Evolutionary conservation across 2,888 invertebrate genomes (phyloP).

Genomic region (Balanococcus diminutus): DNA sequence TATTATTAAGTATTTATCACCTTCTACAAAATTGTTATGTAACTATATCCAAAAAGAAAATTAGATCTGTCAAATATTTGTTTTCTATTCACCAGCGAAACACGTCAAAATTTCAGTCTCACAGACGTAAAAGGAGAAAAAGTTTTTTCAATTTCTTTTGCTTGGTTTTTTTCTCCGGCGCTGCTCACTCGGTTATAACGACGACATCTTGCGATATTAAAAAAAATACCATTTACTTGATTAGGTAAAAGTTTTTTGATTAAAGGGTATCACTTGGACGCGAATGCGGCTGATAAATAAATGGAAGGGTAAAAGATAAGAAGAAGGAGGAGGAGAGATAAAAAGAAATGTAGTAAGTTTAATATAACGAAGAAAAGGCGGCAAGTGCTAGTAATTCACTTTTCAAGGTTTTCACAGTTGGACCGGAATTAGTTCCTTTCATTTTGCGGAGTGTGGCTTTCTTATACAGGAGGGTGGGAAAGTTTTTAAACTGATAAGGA

Average conservation of each 20-base stretch:
- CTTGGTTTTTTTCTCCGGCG: slow-evolving; percentile 3
- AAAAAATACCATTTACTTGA: slow-evolving; percentile 52
- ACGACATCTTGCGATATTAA: slow-evolving; percentile 52
- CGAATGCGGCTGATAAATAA: slow-evolving; percentile 52
- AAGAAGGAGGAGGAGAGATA: slow-evolving; percentile 46
- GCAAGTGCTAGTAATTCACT: slow-evolving; percentile 52
- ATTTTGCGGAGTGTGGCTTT: slow-evolving; percentile 28
- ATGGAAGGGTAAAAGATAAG: slow-evolving; percentile 8
- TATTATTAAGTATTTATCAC: not conserved
- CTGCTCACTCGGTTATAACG: slow-evolving; percentile 45
- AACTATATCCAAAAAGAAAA: not conserved
- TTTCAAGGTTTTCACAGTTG: slow-evolving; percentile 51
- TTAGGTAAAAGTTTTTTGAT: slow-evolving; percentile 53
- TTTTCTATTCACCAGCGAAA: not conserved
- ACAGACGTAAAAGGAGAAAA: slow-evolving; percentile 28
- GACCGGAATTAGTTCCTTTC: slow-evolving; percentile 51
- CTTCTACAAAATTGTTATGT: not conserved
- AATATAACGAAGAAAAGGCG: slow-evolving; percentile 51
- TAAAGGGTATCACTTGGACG: slow-evolving; percentile 53
- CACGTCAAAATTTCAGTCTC: slow-evolving; percentile 47
- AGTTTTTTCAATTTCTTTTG: slow-evolving; percentile 48
- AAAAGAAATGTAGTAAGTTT: slow-evolving; percentile 52
- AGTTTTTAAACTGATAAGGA: slow-evolving; percentile 35
- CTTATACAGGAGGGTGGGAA: not conserved
- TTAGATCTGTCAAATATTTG: not conserved